phyloP scores from a whole-genome alignment of 2,113 vertebrate species.

The Alethe castanea region DNA sequence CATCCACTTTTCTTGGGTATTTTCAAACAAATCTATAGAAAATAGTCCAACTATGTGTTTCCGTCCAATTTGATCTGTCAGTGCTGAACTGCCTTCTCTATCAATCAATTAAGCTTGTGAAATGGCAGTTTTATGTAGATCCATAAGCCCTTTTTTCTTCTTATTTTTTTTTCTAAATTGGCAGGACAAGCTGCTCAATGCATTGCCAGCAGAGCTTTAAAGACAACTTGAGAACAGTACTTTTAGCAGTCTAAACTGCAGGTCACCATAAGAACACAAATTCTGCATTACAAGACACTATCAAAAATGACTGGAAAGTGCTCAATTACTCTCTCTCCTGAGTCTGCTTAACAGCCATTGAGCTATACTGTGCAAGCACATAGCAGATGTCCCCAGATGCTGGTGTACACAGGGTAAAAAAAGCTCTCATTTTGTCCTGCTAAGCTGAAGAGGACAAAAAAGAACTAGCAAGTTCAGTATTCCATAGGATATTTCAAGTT shows the following conservation, averaged over 20 bases:
- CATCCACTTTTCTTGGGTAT: background rate
- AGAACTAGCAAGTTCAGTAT: background rate
- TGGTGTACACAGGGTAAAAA: background rate
- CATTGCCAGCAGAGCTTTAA: background rate
- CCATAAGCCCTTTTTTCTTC: background rate
- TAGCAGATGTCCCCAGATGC: background rate
- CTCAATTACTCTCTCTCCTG: background rate
- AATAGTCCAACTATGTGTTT: background rate
- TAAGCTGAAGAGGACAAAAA: background rate
- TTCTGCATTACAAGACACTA: background rate
- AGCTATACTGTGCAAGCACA: background rate
- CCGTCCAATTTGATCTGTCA: background rate
- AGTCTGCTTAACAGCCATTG: background rate
- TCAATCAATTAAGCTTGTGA: background rate
- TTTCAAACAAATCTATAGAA: slow-evolving; percentile 18
- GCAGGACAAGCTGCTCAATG: background rate
- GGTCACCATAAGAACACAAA: background rate
- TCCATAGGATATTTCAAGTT: background rate
- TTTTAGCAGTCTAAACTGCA: background rate
- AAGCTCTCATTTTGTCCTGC: background rate
- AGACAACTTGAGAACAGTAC: background rate
- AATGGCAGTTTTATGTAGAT: background rate
- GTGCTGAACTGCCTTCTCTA: background rate
- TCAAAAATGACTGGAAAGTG: background rate
- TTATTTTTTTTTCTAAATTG: background rate